Conservation (phyloP, 2,113 vertebrate genomes). For the Dasypus novemcinctus region DNA sequence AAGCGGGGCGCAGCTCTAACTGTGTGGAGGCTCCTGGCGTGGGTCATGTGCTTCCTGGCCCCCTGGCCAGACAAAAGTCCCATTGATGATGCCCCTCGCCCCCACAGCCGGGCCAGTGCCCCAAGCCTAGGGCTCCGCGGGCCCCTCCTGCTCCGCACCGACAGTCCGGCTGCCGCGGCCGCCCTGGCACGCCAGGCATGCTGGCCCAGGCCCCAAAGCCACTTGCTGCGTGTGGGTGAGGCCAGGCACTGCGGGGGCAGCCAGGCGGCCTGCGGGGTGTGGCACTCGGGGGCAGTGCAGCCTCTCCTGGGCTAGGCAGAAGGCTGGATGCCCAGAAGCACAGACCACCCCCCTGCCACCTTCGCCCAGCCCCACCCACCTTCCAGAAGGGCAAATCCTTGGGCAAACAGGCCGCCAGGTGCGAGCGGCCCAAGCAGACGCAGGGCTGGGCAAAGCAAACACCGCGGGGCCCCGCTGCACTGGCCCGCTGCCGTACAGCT, state of each 20-base stretch:
- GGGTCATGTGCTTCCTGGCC: slow-evolving; percentile 22
- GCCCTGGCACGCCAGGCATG: slow-evolving; percentile 52
- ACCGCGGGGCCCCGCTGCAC: not conserved
- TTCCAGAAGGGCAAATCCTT: slow-evolving; percentile 24
- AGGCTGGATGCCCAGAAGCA: not conserved
- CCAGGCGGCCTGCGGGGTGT: fast-evolving
- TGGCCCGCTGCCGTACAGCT: fast-evolving
- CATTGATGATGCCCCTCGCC: slow-evolving; percentile 47
- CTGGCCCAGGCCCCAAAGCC: slow-evolving; percentile 38
- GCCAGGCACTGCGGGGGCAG: not conserved
- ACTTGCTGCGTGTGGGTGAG: slow-evolving; percentile 49
- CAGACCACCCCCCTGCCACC: not conserved
- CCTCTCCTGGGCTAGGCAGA: not conserved
- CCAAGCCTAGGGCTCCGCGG: slow-evolving; percentile 11
- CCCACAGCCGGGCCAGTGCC: not conserved
- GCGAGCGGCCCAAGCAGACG: not conserved
- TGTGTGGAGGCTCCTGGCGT: not conserved
- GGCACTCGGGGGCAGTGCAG: fast-evolving
- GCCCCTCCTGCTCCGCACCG: not conserved
- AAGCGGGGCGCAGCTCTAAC: not conserved
- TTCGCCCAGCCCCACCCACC: not conserved
- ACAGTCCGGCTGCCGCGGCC: not conserved
- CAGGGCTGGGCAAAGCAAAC: not conserved
- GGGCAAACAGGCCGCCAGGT: slow-evolving; percentile 49
- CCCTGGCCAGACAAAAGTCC: not conserved